Conservation (phyloP, 1,140 invertebrate species). For the Pseudomyrmex cubaensis region DNA sequence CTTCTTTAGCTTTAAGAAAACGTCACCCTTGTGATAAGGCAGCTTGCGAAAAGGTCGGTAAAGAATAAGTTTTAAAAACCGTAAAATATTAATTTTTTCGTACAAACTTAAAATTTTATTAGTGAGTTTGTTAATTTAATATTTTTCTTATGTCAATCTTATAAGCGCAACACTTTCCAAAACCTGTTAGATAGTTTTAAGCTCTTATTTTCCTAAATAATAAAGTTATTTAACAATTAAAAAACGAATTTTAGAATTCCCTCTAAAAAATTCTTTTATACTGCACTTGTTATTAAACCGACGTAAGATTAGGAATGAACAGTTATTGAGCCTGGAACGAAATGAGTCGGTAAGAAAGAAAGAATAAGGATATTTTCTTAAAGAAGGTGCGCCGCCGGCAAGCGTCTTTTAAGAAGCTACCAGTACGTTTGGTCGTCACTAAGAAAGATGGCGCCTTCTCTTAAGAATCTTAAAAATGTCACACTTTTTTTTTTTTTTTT, state of each 20-base stretch:
- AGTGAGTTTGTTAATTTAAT: not conserved
- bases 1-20: conserved; percentile 81
- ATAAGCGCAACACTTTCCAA: no score
- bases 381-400: conserved; percentile 81
- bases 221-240: not conserved
- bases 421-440: conserved; percentile 70
- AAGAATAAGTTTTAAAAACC: conserved; percentile 36
- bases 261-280: not conserved
- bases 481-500: not conserved
- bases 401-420: conserved; percentile 79
- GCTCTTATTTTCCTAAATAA: not conserved
- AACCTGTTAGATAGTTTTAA: not conserved
- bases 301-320: conserved; percentile 52
- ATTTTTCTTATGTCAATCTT: not conserved
- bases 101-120: not conserved
- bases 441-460: conserved; percentile 77
- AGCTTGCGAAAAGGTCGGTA: conserved; percentile 80
- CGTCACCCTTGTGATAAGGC: conserved; percentile 82
- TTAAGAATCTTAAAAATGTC: conserved; percentile 50
- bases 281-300: conserved; percentile 27
- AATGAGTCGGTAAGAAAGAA: conserved; percentile 84
- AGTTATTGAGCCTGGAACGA: conserved; percentile 6
- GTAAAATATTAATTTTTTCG: not conserved
- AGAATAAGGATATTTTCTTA: conserved; percentile 81
- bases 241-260: not conserved